These are phyloP conservation scores for Garrulus glandarius DNA, from an alignment of 2,797 vertebrate genomes.

Conservation along the genomic window DNA sequence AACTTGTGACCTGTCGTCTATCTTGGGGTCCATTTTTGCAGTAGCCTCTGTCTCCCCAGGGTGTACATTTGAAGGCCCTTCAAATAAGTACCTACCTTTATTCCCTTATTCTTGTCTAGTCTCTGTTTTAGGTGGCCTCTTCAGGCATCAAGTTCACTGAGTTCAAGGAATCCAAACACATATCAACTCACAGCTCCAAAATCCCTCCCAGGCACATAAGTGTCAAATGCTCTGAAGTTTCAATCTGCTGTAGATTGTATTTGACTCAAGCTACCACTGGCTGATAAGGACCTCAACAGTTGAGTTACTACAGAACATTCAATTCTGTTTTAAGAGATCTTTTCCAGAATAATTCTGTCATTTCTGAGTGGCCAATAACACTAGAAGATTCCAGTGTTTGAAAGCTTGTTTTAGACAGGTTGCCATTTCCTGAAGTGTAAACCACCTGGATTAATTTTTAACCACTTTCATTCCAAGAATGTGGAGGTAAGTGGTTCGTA, in stretches of 20 bases:
- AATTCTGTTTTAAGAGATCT: not conserved
- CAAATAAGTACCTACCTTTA: too few species aligned
- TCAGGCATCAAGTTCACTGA: not conserved
- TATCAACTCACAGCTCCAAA: not conserved
- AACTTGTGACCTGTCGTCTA: too few species aligned
- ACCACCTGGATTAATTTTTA: not conserved
- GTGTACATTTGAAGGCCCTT: too few species aligned
- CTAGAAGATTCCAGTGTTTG: not conserved
- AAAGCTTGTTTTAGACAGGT: not conserved
- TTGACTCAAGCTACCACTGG: not conserved
- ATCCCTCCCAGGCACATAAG: not conserved
- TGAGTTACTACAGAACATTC: not conserved
- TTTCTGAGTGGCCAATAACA: not conserved
- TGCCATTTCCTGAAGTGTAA: not conserved
- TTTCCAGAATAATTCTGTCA: not conserved
- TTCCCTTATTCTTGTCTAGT: too few species aligned
- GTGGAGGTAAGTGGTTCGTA: not conserved
- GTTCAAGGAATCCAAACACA: not conserved
- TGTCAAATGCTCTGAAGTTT: not conserved
- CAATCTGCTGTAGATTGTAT: not conserved
- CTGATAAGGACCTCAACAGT: not conserved
- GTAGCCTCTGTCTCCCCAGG: too few species aligned
- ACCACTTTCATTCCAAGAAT: not conserved
- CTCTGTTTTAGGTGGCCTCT: too few species aligned
- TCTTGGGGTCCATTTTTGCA: too few species aligned